These are phyloP conservation scores for Punctoribates punctum DNA, from an alignment of 2,888 invertebrate genomes.

Conservation along the genomic window DNA sequence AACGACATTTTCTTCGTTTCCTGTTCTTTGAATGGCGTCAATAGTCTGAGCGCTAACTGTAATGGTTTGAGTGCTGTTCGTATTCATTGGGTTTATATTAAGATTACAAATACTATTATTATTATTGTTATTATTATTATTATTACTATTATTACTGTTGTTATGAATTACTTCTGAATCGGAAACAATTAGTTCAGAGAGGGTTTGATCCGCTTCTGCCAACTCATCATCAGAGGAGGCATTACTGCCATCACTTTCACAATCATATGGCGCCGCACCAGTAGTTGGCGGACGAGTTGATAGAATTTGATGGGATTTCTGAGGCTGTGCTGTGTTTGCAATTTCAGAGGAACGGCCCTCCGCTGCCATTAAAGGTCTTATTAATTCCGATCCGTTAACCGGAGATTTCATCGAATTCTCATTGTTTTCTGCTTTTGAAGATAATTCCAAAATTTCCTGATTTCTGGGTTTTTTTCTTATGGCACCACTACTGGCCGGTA, in stretches of 20 bases:
- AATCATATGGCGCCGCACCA: conserved; percentile 29
- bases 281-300: conserved; percentile 42
- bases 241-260: conserved; percentile 11
- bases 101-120: background rate
- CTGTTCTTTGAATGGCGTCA: background rate
- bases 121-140: conserved; percentile 4
- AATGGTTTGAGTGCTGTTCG: conserved; percentile 1
- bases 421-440: conserved; percentile 26
- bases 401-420: background rate
- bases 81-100: background rate
- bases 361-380: conserved; percentile 42
- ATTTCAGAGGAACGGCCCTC: conserved; percentile 43
- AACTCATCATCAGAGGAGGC: conserved; percentile 35
- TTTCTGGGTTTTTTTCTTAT: conserved; percentile 40
- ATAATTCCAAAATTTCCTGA: conserved; percentile 29
- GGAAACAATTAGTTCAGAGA: conserved; percentile 16
- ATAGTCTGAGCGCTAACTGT: background rate
- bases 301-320: conserved; percentile 21
- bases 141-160: background rate
- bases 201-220: conserved; percentile 39
- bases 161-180: conserved; percentile 25
- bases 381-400: conserved; percentile 18
- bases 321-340: background rate
- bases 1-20: background rate
- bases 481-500: conserved; percentile 41